Evolutionary conservation across 1,140 invertebrate genomes (phyloP).

Genomic region (Holotrichia oblita): DNA sequence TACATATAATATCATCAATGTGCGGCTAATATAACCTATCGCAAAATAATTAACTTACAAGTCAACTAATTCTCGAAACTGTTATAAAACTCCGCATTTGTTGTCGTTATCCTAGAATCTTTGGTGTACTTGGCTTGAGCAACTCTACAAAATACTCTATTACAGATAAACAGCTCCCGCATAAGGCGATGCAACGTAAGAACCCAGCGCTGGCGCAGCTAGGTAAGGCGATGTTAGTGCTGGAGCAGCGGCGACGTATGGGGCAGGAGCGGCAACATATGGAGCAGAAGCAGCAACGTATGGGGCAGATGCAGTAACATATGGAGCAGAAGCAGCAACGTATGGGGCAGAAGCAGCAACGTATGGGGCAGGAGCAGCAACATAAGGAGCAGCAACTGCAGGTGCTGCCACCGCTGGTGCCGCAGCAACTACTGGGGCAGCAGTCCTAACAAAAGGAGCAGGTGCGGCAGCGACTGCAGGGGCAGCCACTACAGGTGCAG

Average conservation of each 20-base stretch:
- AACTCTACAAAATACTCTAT: not conserved
- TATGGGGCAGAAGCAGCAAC: too few relatives aligned
- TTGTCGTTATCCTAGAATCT: not conserved
- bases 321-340: too few relatives aligned
- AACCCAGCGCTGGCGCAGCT: constrained; percentile 56
- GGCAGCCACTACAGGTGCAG: constrained; percentile 44
- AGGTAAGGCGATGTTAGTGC: constrained; percentile 45
- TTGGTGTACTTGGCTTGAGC: constrained; percentile 5
- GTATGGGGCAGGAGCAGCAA: too few relatives aligned
- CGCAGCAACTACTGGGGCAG: constrained; percentile 42
- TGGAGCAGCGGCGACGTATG: constrained; percentile 39
- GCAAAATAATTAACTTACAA: not conserved
- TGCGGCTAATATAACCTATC: constrained; percentile 16
- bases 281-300: too few relatives aligned
- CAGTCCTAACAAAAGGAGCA: constrained; percentile 42
- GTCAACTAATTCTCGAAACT: not conserved
- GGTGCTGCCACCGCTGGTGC: too few relatives aligned
- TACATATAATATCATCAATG: constrained; percentile 19
- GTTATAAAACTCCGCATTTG: constrained; percentile 19
- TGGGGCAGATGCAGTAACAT: too few relatives aligned
- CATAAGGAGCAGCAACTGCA: too few relatives aligned
- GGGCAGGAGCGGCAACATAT: too few relatives aligned
- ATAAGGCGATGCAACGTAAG: not conserved
- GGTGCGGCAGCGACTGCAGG: constrained; percentile 40
- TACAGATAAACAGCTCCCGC: constrained; percentile 9